phyloP scores from a whole-genome alignment of 2,113 vertebrate genomes.

The Tyrannus savana region DNA sequence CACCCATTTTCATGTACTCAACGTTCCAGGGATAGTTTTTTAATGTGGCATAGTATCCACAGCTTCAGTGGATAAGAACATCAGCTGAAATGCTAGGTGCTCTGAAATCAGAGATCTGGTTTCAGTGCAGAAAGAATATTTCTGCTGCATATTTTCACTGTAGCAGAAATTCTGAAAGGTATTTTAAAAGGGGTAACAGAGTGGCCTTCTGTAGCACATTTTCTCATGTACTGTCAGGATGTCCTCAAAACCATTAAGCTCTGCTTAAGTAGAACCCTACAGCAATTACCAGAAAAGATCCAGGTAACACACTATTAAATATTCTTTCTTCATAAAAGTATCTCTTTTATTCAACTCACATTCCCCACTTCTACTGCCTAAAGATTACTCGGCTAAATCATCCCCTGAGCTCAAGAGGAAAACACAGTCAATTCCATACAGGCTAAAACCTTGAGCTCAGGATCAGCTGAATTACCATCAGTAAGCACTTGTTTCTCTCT shows the following conservation, averaged over 20 bases:
- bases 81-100: background rate
- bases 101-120: background rate
- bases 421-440: background rate
- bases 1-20: background rate
- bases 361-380: background rate
- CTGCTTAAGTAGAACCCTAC: background rate
- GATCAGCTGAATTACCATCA: background rate
- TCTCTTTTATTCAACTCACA: background rate
- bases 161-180: background rate
- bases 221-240: background rate
- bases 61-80: background rate
- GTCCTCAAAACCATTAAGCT: background rate
- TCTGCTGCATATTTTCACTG: background rate
- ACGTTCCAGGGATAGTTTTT: rapidly evolving
- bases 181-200: background rate
- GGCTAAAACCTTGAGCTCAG: background rate
- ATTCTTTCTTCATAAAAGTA: background rate
- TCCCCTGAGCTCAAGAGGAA: background rate
- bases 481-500: background rate
- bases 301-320: background rate
- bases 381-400: background rate
- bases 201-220: background rate
- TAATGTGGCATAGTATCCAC: background rate
- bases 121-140: background rate
- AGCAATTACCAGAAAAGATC: background rate